Evolutionary conservation across 30 jellyfish, hydroid and myxozoan species (phyloP).

Genomic region (Catostylus mosaicus): DNA sequence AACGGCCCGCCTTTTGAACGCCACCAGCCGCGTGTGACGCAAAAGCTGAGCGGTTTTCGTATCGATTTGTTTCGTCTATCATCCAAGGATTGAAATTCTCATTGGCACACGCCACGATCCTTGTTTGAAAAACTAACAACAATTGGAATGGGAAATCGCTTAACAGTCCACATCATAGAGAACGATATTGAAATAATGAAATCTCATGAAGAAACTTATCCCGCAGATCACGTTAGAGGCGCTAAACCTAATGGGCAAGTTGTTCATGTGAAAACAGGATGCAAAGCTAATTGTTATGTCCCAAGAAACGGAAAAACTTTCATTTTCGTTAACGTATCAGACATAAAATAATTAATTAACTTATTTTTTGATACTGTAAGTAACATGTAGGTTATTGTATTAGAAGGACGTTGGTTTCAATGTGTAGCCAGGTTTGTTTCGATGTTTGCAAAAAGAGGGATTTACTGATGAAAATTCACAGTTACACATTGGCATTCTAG

Average conservation of each 20-base stretch:
- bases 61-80: neutral
- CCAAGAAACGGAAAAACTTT: neutral
- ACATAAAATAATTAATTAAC: neutral
- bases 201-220: neutral
- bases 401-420: neutral
- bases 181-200: neutral
- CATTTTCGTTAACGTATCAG: neutral
- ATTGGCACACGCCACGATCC: slow-evolving; percentile 42
- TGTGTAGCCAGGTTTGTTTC: no score
- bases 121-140: slow-evolving; percentile 18
- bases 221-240: slow-evolving; percentile 42
- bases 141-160: slow-evolving; percentile 15
- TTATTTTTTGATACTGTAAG: neutral
- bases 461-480: no score
- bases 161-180: slow-evolving; percentile 27
- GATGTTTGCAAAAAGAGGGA: no score
- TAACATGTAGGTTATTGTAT: neutral
- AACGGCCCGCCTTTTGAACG: neutral
- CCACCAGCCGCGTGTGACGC: neutral
- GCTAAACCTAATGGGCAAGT: slow-evolving; percentile 17
- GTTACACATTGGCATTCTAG: no score
- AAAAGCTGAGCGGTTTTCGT: neutral
- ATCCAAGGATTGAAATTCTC: neutral
- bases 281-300: slow-evolving; percentile 4
- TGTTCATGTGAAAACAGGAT: slow-evolving; percentile 3